Conservation (phyloP, 92 coral and sea anemone species). For the Hydrozoanthus gracilis region DNA sequence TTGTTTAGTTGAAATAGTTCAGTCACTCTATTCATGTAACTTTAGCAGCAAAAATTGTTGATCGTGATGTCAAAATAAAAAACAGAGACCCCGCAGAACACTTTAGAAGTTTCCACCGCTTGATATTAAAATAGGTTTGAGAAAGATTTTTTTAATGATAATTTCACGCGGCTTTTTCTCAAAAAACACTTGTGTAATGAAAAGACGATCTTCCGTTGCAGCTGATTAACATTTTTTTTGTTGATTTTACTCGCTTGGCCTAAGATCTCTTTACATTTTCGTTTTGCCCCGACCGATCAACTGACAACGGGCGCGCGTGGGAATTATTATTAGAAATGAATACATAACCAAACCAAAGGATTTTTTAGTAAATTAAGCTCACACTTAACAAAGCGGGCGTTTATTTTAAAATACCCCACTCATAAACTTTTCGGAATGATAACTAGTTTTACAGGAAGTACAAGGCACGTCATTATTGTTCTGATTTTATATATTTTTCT, state of each 20-base stretch:
- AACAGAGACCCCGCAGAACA: background rate
- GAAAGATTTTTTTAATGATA: slow-evolving; percentile 29
- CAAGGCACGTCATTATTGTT: background rate
- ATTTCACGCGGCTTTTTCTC: background rate
- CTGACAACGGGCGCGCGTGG: slow-evolving; percentile 18
- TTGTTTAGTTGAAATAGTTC: background rate
- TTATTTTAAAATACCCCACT: background rate
- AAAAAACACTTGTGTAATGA: slow-evolving; percentile 16
- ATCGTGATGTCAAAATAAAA: background rate
- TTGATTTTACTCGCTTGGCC: background rate
- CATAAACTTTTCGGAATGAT: background rate
- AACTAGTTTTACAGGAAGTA: background rate
- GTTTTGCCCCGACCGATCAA: background rate
- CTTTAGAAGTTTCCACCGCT: background rate
- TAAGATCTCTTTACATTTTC: background rate
- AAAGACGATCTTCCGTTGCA: slow-evolving; percentile 17
- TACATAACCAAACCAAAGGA: background rate
- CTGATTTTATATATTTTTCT: too few relatives aligned
- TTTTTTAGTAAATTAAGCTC: slow-evolving; percentile 2
- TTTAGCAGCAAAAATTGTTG: too few relatives aligned
- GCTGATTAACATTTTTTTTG: slow-evolving; percentile 19
- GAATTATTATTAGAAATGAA: background rate
- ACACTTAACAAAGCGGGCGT: background rate
- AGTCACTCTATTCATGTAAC: background rate
- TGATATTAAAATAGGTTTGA: slow-evolving; percentile 2